Percentiles rank a stretch among this genome's conserved stretches.
These are phyloP conservation scores for Cyanoramphus novaezelandiae DNA, from an alignment of 2,113 vertebrate genomes.

Conservation along the genomic window DNA sequence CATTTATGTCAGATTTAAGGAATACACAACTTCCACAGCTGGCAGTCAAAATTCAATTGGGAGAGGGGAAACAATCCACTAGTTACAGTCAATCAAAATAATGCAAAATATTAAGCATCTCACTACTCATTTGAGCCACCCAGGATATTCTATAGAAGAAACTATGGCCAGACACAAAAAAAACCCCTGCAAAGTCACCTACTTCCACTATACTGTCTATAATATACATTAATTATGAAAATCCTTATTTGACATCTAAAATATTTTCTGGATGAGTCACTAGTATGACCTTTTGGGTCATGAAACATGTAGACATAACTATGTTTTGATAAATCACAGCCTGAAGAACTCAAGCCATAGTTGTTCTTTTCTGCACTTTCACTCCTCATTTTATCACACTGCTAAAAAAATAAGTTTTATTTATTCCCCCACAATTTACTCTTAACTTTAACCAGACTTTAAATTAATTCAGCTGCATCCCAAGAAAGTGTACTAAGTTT, in stretches of 20 bases:
- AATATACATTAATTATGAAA: background rate
- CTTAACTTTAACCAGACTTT: background rate
- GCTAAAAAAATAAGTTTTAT: background rate
- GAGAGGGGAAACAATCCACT: background rate
- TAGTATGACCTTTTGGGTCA: background rate
- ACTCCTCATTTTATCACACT: background rate
- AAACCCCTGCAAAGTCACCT: background rate
- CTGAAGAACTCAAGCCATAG: background rate
- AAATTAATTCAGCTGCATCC: background rate
- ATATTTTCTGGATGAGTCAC: background rate
- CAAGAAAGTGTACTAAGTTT: background rate
- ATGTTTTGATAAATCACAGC: background rate
- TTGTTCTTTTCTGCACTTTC: background rate
- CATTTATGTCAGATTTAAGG: constrained; percentile 5
- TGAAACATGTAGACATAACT: background rate
- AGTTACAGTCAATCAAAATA: constrained; percentile 4
- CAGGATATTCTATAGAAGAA: background rate
- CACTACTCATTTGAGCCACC: background rate
- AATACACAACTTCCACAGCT: constrained; percentile 1
- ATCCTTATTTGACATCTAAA: background rate
- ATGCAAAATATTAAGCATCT: background rate
- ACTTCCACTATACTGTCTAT: background rate
- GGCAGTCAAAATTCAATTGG: background rate
- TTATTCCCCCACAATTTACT: background rate
- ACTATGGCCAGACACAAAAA: background rate